Evolutionary conservation across 2,888 invertebrate genomes (phyloP).

Genomic region (Unio delphinus): DNA sequence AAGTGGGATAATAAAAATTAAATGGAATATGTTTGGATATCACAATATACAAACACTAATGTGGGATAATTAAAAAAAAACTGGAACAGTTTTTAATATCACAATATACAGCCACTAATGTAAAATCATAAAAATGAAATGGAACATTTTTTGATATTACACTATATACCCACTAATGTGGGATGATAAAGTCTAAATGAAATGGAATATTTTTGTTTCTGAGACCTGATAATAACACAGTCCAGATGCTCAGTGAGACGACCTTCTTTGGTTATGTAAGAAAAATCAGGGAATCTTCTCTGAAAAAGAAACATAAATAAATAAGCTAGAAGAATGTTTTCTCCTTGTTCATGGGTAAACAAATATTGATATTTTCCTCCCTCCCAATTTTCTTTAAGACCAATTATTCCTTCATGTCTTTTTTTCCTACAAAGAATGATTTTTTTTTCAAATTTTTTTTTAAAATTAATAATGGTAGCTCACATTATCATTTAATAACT

Average conservation of each 20-base stretch:
- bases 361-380: background rate
- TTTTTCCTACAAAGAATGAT: no score
- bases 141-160: no score
- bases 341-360: background rate
- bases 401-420: no score
- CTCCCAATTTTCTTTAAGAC: no score
- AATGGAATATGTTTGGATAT: constrained; percentile 4
- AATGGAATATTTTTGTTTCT: constrained; percentile 4
- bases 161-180: background rate
- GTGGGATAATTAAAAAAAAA: no score
- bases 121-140: no score
- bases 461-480: no score
- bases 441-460: no score
- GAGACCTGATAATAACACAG: constrained; percentile 86
- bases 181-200: background rate
- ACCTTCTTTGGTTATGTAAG: constrained; percentile 91
- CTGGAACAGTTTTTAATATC: no score
- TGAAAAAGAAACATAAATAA: constrained; percentile 46
- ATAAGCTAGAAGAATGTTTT: background rate
- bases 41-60: no score
- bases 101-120: no score
- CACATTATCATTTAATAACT: no score
- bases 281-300: constrained; percentile 96
- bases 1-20: background rate
- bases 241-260: constrained; percentile 95